Conservation (phyloP, 2,113 vertebrate species). For the Hemibagrus wyckioides region DNA sequence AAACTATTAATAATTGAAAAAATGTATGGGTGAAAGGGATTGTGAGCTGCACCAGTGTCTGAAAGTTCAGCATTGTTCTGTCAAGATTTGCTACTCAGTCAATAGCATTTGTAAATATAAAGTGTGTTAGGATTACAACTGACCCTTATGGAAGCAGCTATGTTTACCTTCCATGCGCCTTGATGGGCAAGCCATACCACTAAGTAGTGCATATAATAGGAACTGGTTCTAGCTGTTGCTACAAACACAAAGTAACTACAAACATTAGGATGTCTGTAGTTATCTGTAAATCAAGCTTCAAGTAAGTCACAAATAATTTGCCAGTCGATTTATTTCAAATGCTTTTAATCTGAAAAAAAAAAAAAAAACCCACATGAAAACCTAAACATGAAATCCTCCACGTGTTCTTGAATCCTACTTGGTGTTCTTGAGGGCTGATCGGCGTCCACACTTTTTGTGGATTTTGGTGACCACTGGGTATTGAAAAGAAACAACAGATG, state of each 20-base stretch:
- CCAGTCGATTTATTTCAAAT: slow-evolving; percentile 44
- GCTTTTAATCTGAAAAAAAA: slow-evolving; percentile 39
- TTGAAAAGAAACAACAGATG: neutral
- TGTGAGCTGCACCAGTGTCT: neutral
- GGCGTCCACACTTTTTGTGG: slow-evolving; percentile 35
- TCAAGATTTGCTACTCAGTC: neutral
- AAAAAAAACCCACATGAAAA: too few species aligned
- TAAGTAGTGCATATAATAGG: neutral
- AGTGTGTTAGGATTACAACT: neutral
- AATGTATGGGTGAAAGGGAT: too few species aligned
- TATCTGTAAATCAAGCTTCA: slow-evolving; percentile 2
- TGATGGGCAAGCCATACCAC: slow-evolving; percentile 22
- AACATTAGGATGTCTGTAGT: neutral
- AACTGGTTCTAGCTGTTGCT: neutral
- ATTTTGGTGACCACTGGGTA: slow-evolving; percentile 57
- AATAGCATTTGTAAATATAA: neutral
- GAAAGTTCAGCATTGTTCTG: neutral
- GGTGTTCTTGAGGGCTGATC: slow-evolving; percentile 23
- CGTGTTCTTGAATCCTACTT: too few species aligned
- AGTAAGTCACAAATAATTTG: neutral
- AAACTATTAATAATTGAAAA: neutral
- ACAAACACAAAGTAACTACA: slow-evolving; percentile 22
- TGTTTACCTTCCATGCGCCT: slow-evolving; percentile 38
- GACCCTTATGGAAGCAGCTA: slow-evolving; percentile 28
- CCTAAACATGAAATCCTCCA: too few species aligned